Evolutionary conservation across 2,113 vertebrate genomes (phyloP), one percentile per base, ranked within the genome.

Genomic region (Percopsis transmontana): DNA sequence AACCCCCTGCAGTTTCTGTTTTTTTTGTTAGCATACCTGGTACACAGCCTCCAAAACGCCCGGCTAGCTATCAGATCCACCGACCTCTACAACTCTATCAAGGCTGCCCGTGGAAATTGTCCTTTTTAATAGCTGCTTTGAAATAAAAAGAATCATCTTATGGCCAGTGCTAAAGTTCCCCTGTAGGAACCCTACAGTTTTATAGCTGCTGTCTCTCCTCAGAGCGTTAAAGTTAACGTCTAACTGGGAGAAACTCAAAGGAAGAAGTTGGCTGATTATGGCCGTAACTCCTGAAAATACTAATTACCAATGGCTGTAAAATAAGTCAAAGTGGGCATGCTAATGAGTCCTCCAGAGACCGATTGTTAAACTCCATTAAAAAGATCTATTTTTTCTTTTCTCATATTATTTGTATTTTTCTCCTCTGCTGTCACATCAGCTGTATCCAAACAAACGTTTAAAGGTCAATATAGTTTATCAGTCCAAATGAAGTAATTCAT

Each of bases 281-380:
- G 89, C 87, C 42, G 89, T 91, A 92, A 92, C 86, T 92, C 91
- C 87, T 84, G 80, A 81, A 68, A 62, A 88, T 90, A 89, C 91
- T 92, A 92, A 92, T 92, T 92, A 92, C 88, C 91, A 85, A 86
- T 79, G 90, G 88, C 89, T 87, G 88, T 92, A 91, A 91, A 92
- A 92, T 90, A 91, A 91, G 84, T 92, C 91, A 90, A 85, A 89
- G 73, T 85, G 91, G 88, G 86, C 89, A 88, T 86, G 74, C 89
- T 93, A 93, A 93, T 93, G 91, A 93, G 89, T 84, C 84, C 91
- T 89, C 91, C 59, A 80, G 91, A 92, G 91, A 91, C 85, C 85
- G 72, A 88, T 90, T 89, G 90, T 89, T 91, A 84, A 88, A 88
- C 72, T 88, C 86, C 89, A 92, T 91, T 91, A 91, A 89, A 91